These are phyloP conservation scores for Graphium colonna DNA, from an alignment of 2,888 invertebrate genomes.

Conservation along the genomic window DNA sequence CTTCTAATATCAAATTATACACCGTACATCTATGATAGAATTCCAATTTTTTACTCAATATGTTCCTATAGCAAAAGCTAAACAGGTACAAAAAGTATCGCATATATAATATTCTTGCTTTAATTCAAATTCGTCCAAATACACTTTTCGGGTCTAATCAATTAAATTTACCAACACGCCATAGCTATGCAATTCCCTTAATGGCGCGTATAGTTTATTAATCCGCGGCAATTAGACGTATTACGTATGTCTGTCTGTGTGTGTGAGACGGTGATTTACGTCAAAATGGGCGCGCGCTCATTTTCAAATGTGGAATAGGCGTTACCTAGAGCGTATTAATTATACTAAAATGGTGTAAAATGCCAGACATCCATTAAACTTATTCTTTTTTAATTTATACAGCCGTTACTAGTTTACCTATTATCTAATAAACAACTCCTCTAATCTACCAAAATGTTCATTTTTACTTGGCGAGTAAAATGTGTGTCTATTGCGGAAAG, in stretches of 20 bases:
- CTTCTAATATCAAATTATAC: too few species aligned
- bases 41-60: too few species aligned
- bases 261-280: constrained; percentile 20
- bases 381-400: background rate
- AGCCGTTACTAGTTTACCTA: background rate
- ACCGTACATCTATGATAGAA: too few species aligned
- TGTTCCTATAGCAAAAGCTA: too few species aligned
- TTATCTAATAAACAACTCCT: too few species aligned
- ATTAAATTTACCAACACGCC: background rate
- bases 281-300: constrained; percentile 9
- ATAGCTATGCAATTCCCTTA: constrained; percentile 3
- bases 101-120: too few species aligned
- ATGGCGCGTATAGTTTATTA: constrained; percentile 1
- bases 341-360: constrained; percentile 6
- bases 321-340: constrained; percentile 3
- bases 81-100: too few species aligned
- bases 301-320: constrained; percentile 21
- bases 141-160: background rate
- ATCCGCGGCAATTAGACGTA: constrained; percentile 1
- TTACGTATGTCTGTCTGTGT: background rate
- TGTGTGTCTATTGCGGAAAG: too few species aligned
- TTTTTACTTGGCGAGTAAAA: too few species aligned
- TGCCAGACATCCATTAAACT: background rate
- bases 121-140: background rate
- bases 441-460: too few species aligned